Conservation (phyloP, 2,113 vertebrate species). For the Hydrolagus affinis region DNA sequence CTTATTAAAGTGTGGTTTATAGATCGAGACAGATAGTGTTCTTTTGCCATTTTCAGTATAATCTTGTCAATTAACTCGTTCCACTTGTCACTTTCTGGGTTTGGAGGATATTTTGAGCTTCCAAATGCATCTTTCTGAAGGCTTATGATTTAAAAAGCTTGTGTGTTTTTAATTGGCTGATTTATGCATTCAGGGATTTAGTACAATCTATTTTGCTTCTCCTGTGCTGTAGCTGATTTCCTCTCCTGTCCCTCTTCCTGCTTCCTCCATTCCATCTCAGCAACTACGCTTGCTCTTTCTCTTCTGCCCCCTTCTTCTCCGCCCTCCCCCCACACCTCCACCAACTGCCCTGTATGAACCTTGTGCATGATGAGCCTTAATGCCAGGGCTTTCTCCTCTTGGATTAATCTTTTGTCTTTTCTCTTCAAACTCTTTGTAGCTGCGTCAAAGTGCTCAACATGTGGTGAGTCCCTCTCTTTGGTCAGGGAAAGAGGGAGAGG, state of each 20-base stretch:
- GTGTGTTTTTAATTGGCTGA: constrained; percentile 39
- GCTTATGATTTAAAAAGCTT: not conserved
- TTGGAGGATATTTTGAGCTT: not conserved
- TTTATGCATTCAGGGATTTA: constrained; percentile 44
- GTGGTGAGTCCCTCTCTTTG: constrained; percentile 99
- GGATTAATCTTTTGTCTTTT: constrained; percentile 81
- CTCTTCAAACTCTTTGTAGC: constrained; percentile 92
- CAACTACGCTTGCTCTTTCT: constrained; percentile 55
- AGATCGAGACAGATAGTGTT: not conserved
- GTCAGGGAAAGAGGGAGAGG: constrained; percentile 81
- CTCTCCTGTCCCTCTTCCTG: constrained; percentile 39
- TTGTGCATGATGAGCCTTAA: constrained; percentile 54
- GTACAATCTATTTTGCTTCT: constrained; percentile 54
- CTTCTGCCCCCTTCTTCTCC: constrained; percentile 43
- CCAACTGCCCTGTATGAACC: too few species aligned
- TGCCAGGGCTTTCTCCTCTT: constrained; percentile 71
- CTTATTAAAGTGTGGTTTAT: not conserved
- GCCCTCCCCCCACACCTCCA: not conserved
- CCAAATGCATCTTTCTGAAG: not conserved
- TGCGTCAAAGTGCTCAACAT: constrained; percentile 99
- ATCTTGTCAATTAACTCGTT: not conserved
- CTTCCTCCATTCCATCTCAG: constrained; percentile 43
- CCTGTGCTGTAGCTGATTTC: constrained; percentile 45
- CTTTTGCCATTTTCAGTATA: not conserved
- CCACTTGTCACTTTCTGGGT: not conserved